These are phyloP conservation scores for Drosophila ironensis DNA, from an alignment of 1,140 invertebrate species.

Conservation along the genomic window DNA sequence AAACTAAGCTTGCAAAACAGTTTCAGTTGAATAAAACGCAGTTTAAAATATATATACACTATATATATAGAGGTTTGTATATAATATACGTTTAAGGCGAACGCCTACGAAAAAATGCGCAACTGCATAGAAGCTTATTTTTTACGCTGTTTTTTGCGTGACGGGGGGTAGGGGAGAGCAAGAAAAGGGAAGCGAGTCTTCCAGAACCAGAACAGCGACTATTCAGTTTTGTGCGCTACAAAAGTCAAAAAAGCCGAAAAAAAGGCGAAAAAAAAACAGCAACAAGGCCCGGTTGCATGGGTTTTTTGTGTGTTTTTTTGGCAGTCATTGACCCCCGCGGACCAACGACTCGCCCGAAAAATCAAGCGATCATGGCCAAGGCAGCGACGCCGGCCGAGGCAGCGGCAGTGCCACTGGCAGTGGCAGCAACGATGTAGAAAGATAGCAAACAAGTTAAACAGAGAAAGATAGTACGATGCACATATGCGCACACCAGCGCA, in stretches of 20 bases:
- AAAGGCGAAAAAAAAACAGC: no score
- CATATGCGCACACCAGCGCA: no score
- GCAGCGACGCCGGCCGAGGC: constrained; percentile 6
- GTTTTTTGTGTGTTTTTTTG: constrained; percentile 54
- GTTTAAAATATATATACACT: constrained; percentile 5
- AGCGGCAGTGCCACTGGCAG: not conserved
- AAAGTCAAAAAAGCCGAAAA: constrained; percentile 61
- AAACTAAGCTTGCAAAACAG: constrained; percentile 57
- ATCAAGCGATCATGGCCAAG: constrained; percentile 51
- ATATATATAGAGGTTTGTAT: constrained; percentile 3
- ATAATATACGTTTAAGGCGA: constrained; percentile 8
- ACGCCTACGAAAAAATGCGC: constrained; percentile 74
- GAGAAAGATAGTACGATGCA: constrained; percentile 56
- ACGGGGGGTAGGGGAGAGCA: not conserved
- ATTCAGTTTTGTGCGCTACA: constrained; percentile 63
- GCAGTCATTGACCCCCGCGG: constrained; percentile 71
- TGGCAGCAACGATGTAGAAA: constrained; percentile 59
- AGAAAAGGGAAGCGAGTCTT: not conserved
- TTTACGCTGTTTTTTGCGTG: no score
- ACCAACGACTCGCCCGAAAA: constrained; percentile 41
- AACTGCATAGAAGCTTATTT: constrained; percentile 66
- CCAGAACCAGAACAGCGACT: constrained; percentile 56
- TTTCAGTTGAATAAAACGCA: constrained; percentile 23
- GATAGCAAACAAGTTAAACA: constrained; percentile 78
- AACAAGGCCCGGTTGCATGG: constrained; percentile 21